Conservation (phyloP, 1,140 invertebrate species). For the Lineus longissimus region DNA sequence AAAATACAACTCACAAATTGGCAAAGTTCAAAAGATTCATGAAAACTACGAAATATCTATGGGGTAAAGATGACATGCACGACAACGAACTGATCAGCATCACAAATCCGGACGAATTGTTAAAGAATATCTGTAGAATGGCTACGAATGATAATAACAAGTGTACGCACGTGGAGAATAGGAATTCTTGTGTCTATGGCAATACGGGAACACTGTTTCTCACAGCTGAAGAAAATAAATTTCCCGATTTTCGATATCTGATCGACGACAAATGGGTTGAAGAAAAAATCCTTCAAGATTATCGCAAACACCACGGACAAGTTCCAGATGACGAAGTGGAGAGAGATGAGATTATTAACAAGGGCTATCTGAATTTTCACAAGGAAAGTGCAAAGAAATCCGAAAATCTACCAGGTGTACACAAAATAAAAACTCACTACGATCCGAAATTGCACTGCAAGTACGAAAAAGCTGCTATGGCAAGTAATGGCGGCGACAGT, state of each 20-base stretch:
- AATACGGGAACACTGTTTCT: neutral
- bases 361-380: constrained; percentile 1
- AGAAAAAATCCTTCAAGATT: neutral
- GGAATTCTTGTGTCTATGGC: constrained; percentile 5
- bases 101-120: neutral
- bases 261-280: constrained; percentile 5
- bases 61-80: constrained; percentile 2
- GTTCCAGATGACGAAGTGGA: constrained; percentile 3
- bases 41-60: constrained; percentile 1
- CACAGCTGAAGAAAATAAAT: neutral
- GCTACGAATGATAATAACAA: constrained; percentile 2
- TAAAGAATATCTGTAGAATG: constrained; percentile 8
- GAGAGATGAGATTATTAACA: constrained; percentile 4
- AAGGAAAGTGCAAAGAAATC: constrained; percentile 5
- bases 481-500: neutral
- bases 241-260: neutral
- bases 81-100: constrained; percentile 7
- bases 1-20: neutral
- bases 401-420: constrained; percentile 5
- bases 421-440: constrained; percentile 7
- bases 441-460: constrained; percentile 6
- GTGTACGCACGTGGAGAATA: constrained; percentile 4
- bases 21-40: neutral
- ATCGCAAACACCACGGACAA: neutral
- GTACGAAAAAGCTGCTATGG: constrained; percentile 2